These are phyloP conservation scores for Autographa pulchrina DNA, from an alignment of 2,888 invertebrate species.

Conservation along the genomic window DNA sequence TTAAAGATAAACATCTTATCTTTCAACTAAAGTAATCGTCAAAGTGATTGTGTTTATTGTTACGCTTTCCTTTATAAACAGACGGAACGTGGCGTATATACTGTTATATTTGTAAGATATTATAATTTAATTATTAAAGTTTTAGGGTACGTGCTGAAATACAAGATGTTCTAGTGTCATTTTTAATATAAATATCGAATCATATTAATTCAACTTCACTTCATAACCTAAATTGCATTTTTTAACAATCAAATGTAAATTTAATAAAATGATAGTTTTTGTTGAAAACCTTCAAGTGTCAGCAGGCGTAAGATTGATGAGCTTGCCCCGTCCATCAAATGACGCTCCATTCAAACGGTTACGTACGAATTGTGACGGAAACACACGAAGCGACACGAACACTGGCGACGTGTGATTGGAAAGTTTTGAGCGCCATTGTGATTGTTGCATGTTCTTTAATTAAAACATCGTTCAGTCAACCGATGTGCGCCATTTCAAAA, in stretches of 20 bases:
- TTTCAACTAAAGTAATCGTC: neutral
- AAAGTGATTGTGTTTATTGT: neutral
- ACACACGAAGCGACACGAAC: slow-evolving; percentile 19
- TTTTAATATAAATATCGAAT: no score
- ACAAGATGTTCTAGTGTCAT: no score
- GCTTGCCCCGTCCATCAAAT: neutral
- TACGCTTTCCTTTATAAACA: neutral
- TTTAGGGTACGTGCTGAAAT: no score
- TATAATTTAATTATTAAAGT: no score
- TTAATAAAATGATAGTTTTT: slow-evolving; percentile 36
- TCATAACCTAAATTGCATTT: neutral
- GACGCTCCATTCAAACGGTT: slow-evolving; percentile 19
- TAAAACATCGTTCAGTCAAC: slow-evolving; percentile 4
- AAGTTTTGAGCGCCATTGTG: neutral
- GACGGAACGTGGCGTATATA: neutral
- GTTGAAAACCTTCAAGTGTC: slow-evolving; percentile 21
- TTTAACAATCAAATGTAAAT: slow-evolving; percentile 14
- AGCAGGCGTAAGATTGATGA: slow-evolving; percentile 44
- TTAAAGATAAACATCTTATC: slow-evolving; percentile 23
- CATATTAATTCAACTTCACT: no score
- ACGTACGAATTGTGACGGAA: neutral
- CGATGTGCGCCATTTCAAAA: neutral
- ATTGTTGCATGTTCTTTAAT: slow-evolving; percentile 1
- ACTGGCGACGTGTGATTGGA: neutral
- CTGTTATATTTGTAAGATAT: neutral